Evolutionary conservation across 2,888 invertebrate species (phyloP).

Genomic region (Ectemnius lituratus): DNA sequence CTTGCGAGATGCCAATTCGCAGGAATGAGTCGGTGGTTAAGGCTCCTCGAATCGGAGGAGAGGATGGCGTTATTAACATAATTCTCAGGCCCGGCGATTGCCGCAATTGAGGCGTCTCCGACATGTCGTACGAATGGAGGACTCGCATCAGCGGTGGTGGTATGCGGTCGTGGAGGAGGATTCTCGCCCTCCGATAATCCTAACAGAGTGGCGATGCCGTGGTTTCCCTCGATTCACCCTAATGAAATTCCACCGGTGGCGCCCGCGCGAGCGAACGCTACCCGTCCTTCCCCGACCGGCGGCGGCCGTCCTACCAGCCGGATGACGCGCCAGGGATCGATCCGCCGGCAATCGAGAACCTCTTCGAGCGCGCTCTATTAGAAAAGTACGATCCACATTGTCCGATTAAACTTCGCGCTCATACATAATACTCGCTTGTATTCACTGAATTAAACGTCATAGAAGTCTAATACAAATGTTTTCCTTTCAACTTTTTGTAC

Average conservation of each 20-base stretch:
- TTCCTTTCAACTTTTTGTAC: too few relatives aligned
- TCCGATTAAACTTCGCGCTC: too few relatives aligned
- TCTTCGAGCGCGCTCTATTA: slow-evolving; percentile 4
- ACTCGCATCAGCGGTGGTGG: background rate
- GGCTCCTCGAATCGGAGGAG: background rate
- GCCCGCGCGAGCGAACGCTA: background rate
- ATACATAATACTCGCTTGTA: too few relatives aligned
- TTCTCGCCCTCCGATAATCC: background rate
- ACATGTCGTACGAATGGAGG: slow-evolving; percentile 7
- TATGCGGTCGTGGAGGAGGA: background rate
- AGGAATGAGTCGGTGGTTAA: background rate
- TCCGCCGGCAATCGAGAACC: slow-evolving; percentile 21
- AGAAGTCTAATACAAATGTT: too few relatives aligned
- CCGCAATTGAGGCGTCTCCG: slow-evolving; percentile 14
- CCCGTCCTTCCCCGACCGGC: background rate
- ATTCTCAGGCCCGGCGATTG: background rate
- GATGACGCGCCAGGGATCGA: slow-evolving; percentile 27
- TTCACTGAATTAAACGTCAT: too few relatives aligned
- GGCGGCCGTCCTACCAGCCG: background rate
- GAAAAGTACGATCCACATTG: background rate
- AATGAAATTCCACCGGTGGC: slow-evolving; percentile 35
- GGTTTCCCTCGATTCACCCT: slow-evolving; percentile 10
- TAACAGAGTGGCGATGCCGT: background rate
- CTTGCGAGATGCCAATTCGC: background rate
- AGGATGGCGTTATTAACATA: background rate